Evolutionary conservation across 2,797 vertebrate species (phyloP).

Genomic region (Fistularia commersonii): DNA sequence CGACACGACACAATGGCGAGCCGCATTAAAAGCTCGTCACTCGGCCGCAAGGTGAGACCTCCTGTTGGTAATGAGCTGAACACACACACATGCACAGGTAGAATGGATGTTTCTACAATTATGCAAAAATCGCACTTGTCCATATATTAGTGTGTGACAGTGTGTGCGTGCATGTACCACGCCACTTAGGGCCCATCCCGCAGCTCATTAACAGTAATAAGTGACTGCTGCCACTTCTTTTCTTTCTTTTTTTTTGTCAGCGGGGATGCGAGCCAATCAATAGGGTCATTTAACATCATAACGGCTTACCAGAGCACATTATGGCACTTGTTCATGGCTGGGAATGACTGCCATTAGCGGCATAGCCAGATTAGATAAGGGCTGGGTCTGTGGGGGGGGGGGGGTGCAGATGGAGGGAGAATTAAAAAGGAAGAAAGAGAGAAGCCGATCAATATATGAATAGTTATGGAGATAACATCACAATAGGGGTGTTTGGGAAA

Average conservation of each 20-base stretch:
- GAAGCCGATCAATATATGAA: slow-evolving; percentile 73
- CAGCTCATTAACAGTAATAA: slow-evolving; percentile 81
- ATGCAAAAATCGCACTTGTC: slow-evolving; percentile 42
- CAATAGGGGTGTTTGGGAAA: slow-evolving; percentile 60
- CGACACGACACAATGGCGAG: slow-evolving; percentile 61
- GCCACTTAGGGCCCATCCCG: slow-evolving; percentile 72
- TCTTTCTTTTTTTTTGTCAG: slow-evolving; percentile 77
- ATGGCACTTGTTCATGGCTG: slow-evolving; percentile 74
- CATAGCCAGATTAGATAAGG: slow-evolving; percentile 76
- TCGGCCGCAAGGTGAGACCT: slow-evolving; percentile 53
- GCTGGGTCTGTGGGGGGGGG: slow-evolving; percentile 40
- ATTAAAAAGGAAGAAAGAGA: slow-evolving; percentile 67
- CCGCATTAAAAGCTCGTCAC: slow-evolving; percentile 70
- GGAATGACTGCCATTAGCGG: slow-evolving; percentile 74
- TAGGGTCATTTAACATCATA: slow-evolving; percentile 82
- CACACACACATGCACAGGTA: slow-evolving; percentile 53
- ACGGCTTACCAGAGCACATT: slow-evolving; percentile 76
- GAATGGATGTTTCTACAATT: slow-evolving; percentile 53
- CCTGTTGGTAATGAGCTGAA: slow-evolving; percentile 57
- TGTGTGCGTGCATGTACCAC: slow-evolving; percentile 16
- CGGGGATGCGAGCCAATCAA: slow-evolving; percentile 78
- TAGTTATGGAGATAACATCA: slow-evolving; percentile 71
- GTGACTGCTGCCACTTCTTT: slow-evolving; percentile 76
- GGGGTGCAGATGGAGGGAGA: slow-evolving; percentile 69
- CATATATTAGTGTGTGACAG: slow-evolving; percentile 3